Conservation (phyloP, 2,888 invertebrate species). For the Chydorus sphaericus region DNA sequence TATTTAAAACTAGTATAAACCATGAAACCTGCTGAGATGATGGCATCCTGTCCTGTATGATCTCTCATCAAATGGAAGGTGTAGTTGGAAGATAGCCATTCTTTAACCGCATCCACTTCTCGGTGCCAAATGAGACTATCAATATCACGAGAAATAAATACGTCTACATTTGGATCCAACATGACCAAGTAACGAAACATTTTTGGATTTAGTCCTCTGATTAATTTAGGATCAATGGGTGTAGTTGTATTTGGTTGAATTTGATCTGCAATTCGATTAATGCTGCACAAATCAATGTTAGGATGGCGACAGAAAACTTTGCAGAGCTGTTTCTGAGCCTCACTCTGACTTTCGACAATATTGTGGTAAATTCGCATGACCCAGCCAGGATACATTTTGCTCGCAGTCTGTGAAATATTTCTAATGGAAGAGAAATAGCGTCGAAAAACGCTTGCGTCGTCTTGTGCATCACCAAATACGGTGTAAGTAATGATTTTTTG, state of each 20-base stretch:
- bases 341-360: background rate
- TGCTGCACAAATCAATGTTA: slow-evolving; percentile 17
- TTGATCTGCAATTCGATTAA: background rate
- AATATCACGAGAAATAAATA: slow-evolving; percentile 18
- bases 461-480: slow-evolving; percentile 17
- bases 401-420: background rate
- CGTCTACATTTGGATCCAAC: slow-evolving; percentile 18
- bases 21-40: slow-evolving; percentile 7
- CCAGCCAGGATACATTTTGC: slow-evolving; percentile 16
- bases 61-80: slow-evolving; percentile 20
- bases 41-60: slow-evolving; percentile 15
- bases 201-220: background rate
- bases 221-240: background rate
- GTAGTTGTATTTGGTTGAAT: background rate
- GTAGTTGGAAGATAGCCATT: slow-evolving; percentile 17
- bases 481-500: slow-evolving; percentile 19
- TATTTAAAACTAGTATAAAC: too few relatives aligned
- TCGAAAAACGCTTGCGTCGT: background rate
- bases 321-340: slow-evolving; percentile 11
- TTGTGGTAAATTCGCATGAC: slow-evolving; percentile 17
- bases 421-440: slow-evolving; percentile 14
- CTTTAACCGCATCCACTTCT: slow-evolving; percentile 19
- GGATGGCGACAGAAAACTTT: slow-evolving; percentile 11
- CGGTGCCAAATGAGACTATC: slow-evolving; percentile 17
- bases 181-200: slow-evolving; percentile 18